Evolutionary conservation across 2,888 invertebrate species (phyloP).

Genomic region (Clitarchus hookeri): DNA sequence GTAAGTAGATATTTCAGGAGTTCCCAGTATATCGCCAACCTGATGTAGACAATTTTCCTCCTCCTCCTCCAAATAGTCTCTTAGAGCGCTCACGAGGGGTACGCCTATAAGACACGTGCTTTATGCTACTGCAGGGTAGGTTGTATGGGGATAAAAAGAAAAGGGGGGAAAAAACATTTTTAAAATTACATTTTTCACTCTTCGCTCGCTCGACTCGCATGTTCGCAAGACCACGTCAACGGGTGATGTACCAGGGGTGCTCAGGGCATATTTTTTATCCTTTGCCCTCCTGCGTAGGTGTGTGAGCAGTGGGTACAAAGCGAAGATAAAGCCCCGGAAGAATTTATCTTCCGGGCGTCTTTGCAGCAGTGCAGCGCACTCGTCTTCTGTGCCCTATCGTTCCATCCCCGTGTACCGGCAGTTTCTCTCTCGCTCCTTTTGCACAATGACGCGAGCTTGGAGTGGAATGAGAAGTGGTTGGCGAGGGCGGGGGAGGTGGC

Average conservation of each 20-base stretch:
- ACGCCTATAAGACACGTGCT: no score
- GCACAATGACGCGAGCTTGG: neutral
- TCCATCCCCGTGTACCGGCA: neutral
- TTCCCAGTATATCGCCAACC: no score
- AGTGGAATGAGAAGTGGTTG: no score
- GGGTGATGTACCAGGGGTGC: neutral
- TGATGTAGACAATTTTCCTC: no score
- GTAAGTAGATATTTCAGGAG: no score
- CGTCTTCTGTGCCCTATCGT: neutral
- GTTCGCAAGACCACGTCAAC: neutral
- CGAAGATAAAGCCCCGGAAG: neutral
- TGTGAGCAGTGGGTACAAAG: neutral
- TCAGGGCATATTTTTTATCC: neutral
- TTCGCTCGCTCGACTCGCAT: neutral
- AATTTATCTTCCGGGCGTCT: conserved; percentile 7
- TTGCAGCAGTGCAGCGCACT: neutral
- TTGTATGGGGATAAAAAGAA: no score
- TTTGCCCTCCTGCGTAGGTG: neutral
- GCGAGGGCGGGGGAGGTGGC: neutral
- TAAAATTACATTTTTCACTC: neutral
- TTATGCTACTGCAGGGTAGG: no score
- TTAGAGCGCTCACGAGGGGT: no score
- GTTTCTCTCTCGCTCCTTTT: neutral
- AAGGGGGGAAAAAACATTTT: neutral
- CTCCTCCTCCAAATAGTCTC: no score